Conservation (phyloP, 2,888 invertebrate genomes). For the Zygothrica quintamaculata region DNA sequence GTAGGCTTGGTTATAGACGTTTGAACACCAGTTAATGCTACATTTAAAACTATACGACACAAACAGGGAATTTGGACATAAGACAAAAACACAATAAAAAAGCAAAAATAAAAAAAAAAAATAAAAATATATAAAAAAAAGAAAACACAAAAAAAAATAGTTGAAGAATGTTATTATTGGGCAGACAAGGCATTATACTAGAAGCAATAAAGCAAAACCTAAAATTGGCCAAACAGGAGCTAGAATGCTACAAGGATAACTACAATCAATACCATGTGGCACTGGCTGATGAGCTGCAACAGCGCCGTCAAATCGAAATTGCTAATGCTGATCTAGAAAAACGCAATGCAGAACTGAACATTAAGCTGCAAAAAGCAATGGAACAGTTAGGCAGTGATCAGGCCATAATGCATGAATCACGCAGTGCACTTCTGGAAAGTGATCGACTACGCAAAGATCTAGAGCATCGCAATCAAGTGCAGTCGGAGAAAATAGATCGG, state of each 20-base stretch:
- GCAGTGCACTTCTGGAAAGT: constrained; percentile 4
- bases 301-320: constrained; percentile 3
- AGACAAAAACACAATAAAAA: too few species aligned
- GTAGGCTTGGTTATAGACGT: too few species aligned
- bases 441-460: constrained; percentile 9
- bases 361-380: constrained; percentile 2
- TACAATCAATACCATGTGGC: constrained; percentile 8
- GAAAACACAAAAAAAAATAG: background rate
- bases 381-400: background rate
- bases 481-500: constrained; percentile 27
- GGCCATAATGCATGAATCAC: constrained; percentile 5
- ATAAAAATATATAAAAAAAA: background rate
- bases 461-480: constrained; percentile 21
- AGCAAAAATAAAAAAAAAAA: too few species aligned
- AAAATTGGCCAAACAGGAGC: constrained; percentile 10
- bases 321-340: constrained; percentile 6
- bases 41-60: too few species aligned
- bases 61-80: too few species aligned
- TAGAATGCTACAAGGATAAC: constrained; percentile 21
- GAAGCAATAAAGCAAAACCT: constrained; percentile 20
- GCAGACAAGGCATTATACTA: constrained; percentile 13
- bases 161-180: background rate
- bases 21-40: too few species aligned
- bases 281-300: constrained; percentile 3
- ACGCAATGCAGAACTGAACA: constrained; percentile 10